These are phyloP conservation scores for Dromas ardeola DNA, from an alignment of 2,113 vertebrate species.

Conservation along the genomic window DNA sequence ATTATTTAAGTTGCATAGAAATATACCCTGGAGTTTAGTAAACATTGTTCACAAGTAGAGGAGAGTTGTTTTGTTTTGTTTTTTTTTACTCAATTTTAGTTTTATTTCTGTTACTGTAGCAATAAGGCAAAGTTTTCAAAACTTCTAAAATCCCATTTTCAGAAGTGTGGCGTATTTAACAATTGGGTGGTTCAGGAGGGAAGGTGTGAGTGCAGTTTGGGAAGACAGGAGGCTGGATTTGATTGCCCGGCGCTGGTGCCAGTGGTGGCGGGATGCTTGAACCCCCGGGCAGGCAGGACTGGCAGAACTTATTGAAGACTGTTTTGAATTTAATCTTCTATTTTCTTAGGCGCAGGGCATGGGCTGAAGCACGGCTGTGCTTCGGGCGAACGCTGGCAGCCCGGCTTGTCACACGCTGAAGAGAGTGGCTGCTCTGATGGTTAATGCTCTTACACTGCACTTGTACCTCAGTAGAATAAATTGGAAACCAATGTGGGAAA, in stretches of 20 bases:
- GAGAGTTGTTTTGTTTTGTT: too few relatives aligned
- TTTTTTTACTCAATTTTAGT: neutral
- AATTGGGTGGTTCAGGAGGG: neutral
- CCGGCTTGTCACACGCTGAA: too few relatives aligned
- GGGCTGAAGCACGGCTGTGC: neutral
- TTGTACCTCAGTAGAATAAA: neutral
- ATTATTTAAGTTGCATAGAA: neutral
- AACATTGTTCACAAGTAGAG: neutral
- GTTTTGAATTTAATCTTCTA: neutral
- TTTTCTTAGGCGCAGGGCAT: neutral
- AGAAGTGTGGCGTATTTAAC: rapidly evolving
- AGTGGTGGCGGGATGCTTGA: rapidly evolving
- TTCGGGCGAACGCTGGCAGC: neutral
- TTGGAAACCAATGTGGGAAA: neutral
- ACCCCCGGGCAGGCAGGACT: neutral
- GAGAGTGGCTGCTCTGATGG: neutral
- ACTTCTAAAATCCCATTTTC: neutral
- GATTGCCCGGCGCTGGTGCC: neutral
- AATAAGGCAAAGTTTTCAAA: neutral
- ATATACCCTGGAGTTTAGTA: neutral
- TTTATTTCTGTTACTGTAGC: neutral
- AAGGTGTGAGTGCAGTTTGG: neutral
- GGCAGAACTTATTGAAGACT: neutral
- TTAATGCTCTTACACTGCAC: rapidly evolving
- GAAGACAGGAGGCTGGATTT: neutral